Conservation (phyloP, 2,888 invertebrate genomes). For the Polyommatus icarus region DNA sequence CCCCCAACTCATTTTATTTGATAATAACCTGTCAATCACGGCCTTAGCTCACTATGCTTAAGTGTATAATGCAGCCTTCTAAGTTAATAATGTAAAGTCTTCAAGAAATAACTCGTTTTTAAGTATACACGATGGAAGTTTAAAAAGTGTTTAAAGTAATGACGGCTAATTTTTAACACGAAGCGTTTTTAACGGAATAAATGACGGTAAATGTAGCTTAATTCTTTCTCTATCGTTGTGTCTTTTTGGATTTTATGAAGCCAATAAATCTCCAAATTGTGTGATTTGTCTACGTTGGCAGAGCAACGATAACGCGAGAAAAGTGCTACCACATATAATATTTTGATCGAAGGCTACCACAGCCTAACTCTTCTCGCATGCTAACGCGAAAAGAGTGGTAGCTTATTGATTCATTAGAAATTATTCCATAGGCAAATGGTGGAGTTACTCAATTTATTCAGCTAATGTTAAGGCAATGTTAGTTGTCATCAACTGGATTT, state of each 20-base stretch:
- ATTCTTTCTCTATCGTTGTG: not conserved
- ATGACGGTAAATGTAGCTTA: not conserved
- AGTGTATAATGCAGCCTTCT: constrained; percentile 24
- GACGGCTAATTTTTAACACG: constrained; percentile 24
- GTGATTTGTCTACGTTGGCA: not conserved
- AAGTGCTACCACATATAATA: too few species aligned
- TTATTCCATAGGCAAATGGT: too few species aligned
- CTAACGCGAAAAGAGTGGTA: too few species aligned
- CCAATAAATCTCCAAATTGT: not conserved
- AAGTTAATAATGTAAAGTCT: constrained; percentile 27
- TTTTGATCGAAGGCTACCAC: too few species aligned
- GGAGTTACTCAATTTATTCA: too few species aligned
- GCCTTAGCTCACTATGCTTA: not conserved
- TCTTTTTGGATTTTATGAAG: not conserved
- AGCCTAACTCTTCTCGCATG: too few species aligned
- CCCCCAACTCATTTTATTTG: constrained; percentile 11
- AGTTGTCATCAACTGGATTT: too few species aligned
- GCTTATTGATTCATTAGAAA: too few species aligned
- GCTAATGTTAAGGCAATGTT: not conserved
- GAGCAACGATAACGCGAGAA: not conserved
- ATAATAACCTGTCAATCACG: constrained; percentile 30
- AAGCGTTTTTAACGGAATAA: not conserved
- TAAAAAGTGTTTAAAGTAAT: constrained; percentile 28
- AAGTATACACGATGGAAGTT: constrained; percentile 20
- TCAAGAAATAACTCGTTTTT: constrained; percentile 27